Base-by-base conservation (phyloP, 2,113 vertebrate genomes). In the Vidua macroura region DNA sequence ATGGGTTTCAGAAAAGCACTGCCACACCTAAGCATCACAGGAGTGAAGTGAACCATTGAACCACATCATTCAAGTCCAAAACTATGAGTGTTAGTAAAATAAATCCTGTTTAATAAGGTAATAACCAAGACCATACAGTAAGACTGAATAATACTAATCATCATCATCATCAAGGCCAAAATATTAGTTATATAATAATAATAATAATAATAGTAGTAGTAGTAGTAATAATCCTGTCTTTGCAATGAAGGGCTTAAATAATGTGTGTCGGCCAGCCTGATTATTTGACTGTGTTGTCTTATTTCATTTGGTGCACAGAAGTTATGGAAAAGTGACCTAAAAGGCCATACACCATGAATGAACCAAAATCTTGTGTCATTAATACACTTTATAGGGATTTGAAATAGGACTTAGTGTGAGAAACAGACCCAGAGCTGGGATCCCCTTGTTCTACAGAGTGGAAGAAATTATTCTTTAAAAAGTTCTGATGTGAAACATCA, bases 261-360 rank as follows among this genome's bases (percentile, higher is more conserved):
- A 51, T 7, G 8, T 25, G 23, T 55, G 7, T 82, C 0, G 0
- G 4, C 15, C 63, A 43, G 7, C 49, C 37, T 66, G 22, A 31
- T 67, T 25, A 15, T 73, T 68, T 86, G 27, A 35, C 25, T 52
- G 5, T 33, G 28, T 6, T 87, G 43, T 58, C 9, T 35, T 82
- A 11, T 18, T 77, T 78, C 30, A 15, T n/a, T 66, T 55, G 43
- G 3, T 77, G 7, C 31, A 9, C 55, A 7, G 22, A 12, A 48
- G 64, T n/a, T 37, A 23, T 18, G n/a, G 49, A 55, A 33, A 82
- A 48, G 17, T 20, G 14, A 43, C 56, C 27, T 55, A 27, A 68
- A 77, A 39, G 60, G 3, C 55, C 4, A 1, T 41, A 3, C 5
- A 5, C 48, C 27, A 21, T 59, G 39, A 67, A 51, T 24, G 35